Percentiles rank a stretch among this genome's conserved stretches.
These are phyloP conservation scores for Scaptodrosophila latifasciaeformis DNA, from an alignment of 2,888 invertebrate genomes.

Conservation along the genomic window DNA sequence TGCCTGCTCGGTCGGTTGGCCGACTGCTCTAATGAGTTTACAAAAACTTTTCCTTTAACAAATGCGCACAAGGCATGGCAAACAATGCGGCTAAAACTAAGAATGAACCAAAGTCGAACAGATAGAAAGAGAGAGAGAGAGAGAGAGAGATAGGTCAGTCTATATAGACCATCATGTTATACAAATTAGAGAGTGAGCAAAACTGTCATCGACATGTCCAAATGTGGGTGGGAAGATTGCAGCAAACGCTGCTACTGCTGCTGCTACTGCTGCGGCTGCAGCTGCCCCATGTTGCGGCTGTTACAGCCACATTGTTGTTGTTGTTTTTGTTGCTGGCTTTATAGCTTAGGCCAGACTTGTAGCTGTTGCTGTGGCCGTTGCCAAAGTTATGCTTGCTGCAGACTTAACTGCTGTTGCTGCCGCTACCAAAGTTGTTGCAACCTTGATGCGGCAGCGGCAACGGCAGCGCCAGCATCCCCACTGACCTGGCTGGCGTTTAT, in stretches of 20 bases:
- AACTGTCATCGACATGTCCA: slow-evolving; percentile 64
- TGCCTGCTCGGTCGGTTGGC: slow-evolving; percentile 44
- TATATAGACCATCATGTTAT: slow-evolving; percentile 56
- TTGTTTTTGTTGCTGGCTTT: slow-evolving; percentile 24
- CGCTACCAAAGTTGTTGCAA: too few species aligned
- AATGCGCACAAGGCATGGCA: slow-evolving; percentile 27
- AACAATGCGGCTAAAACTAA: not conserved
- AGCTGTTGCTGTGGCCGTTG: too few species aligned
- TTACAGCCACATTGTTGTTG: slow-evolving; percentile 4
- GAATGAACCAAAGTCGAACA: too few species aligned
- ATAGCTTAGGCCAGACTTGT: slow-evolving; percentile 14
- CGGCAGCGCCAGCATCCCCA: too few species aligned
- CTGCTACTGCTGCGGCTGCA: too few species aligned
- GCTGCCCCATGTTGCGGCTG: too few species aligned
- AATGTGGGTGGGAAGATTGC: not conserved
- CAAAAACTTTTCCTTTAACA: slow-evolving; percentile 62
- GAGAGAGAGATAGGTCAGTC: slow-evolving; percentile 9
- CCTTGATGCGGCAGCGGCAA: slow-evolving; percentile 22
- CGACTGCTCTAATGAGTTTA: slow-evolving; percentile 65
- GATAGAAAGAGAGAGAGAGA: slow-evolving; percentile 17
- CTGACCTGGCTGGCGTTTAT: slow-evolving; percentile 5
- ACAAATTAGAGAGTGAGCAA: slow-evolving; percentile 55
- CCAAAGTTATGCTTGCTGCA: too few species aligned
- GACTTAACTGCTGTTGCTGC: slow-evolving; percentile 20
- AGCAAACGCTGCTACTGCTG: not conserved